A percentile compares a stretch with the other conserved stretches of the same genome.
phyloP scores from a whole-genome alignment of 2,797 vertebrate genomes.

The Cynodonichthys magdalenae region DNA sequence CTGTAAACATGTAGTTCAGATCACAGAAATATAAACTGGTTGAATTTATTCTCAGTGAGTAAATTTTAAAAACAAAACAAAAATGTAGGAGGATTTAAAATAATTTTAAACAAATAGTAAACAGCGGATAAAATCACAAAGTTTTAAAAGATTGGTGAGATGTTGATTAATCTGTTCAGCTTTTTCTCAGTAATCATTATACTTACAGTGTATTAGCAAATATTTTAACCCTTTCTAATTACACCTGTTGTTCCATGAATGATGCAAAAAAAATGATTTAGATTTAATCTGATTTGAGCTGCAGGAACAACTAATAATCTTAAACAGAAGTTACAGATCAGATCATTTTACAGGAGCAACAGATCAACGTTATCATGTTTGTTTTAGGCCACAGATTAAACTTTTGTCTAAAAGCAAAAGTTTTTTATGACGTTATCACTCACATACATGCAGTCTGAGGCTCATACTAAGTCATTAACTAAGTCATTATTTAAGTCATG shows the following conservation, averaged over 20 bases:
- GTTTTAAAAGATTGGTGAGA: background rate
- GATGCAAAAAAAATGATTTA: background rate
- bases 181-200: background rate
- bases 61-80: background rate
- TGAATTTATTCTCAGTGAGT: slow-evolving; percentile 36
- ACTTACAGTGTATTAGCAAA: too few relatives aligned
- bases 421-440: too few relatives aligned
- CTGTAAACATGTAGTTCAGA: slow-evolving; percentile 12
- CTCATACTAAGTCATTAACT: too few relatives aligned
- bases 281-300: background rate
- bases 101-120: background rate
- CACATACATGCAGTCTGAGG: too few relatives aligned
- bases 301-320: background rate
- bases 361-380: background rate
- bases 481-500: too few relatives aligned
- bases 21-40: slow-evolving; percentile 33
- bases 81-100: background rate
- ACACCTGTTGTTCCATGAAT: background rate
- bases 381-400: background rate
- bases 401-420: too few relatives aligned
- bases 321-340: background rate
- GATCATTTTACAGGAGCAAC: background rate
- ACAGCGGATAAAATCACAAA: background rate
- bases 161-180: background rate
- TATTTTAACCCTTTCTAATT: background rate